A percentile compares a stretch with the other conserved stretches of the same genome.
Conservation (phyloP, 2,113 vertebrate species). For the Emydura subglobosa region DNA sequence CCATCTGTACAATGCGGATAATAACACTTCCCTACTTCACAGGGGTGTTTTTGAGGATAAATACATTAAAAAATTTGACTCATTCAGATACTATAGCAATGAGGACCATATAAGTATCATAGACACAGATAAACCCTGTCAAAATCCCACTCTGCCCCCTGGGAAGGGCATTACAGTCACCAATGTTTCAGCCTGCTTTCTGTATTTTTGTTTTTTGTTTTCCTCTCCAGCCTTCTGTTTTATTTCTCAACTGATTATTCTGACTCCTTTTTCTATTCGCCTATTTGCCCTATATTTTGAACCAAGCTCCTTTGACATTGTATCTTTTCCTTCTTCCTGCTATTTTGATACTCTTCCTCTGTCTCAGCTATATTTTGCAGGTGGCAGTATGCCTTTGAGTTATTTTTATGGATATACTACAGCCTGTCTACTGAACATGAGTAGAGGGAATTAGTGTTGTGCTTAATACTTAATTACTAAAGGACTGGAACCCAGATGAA, state of each 20-base stretch:
- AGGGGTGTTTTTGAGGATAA: neutral
- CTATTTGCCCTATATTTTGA: neutral
- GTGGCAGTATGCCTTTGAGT: neutral
- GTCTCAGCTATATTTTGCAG: slow-evolving; percentile 19
- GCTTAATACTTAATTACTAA: slow-evolving; percentile 55
- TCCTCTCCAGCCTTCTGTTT: neutral
- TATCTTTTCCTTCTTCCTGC: neutral
- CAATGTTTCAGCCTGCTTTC: neutral
- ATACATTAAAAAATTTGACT: neutral
- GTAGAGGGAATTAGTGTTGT: slow-evolving; percentile 24
- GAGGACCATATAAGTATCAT: neutral
- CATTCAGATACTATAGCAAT: neutral
- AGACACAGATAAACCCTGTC: neutral
- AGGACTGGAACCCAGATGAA: slow-evolving; percentile 43
- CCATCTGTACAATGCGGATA: neutral
- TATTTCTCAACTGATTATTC: neutral
- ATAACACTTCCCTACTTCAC: neutral
- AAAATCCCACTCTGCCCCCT: neutral
- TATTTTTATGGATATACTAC: slow-evolving; percentile 8
- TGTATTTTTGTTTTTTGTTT: neutral
- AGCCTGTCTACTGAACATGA: neutral
- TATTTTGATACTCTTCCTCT: neutral
- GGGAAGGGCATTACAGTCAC: neutral
- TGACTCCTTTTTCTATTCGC: neutral
- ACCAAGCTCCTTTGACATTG: neutral